phyloP scores from a whole-genome alignment of 2,888 invertebrate species.

The Athalia rosae region DNA sequence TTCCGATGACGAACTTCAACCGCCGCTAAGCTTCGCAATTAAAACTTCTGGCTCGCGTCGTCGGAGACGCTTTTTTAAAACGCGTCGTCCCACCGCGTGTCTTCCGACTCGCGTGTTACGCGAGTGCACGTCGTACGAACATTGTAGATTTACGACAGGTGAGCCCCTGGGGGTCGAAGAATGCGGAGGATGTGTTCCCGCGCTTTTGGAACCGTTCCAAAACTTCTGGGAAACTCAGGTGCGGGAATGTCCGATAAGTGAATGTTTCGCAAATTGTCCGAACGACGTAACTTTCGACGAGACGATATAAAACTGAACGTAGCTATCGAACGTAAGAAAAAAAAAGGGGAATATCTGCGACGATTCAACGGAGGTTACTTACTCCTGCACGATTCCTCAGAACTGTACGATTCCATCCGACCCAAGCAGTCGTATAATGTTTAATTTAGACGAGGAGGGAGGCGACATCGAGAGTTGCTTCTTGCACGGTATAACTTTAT shows the following conservation, averaged over 20 bases:
- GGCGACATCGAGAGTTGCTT: conserved; percentile 13
- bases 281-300: neutral
- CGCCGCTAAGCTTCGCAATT: neutral
- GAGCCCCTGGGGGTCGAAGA: neutral
- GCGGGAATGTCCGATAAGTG: neutral
- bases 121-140: neutral
- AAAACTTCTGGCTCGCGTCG: neutral
- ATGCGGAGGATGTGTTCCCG: neutral
- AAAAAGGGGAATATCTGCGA: neutral
- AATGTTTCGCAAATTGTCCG: neutral
- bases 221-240: neutral
- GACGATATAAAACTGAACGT: neutral
- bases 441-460: neutral
- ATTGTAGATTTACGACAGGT: neutral
- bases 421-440: too few relatives aligned
- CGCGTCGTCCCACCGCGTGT: neutral
- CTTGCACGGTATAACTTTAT: neutral
- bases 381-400: too few relatives aligned
- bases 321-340: neutral
- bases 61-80: neutral
- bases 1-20: neutral
- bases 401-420: too few relatives aligned
- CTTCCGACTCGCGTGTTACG: neutral
- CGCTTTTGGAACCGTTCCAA: conserved; percentile 31
- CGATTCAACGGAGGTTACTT: neutral